These are phyloP conservation scores for Conus betulinus DNA, from an alignment of 1,140 invertebrate genomes.

Conservation along the genomic window DNA sequence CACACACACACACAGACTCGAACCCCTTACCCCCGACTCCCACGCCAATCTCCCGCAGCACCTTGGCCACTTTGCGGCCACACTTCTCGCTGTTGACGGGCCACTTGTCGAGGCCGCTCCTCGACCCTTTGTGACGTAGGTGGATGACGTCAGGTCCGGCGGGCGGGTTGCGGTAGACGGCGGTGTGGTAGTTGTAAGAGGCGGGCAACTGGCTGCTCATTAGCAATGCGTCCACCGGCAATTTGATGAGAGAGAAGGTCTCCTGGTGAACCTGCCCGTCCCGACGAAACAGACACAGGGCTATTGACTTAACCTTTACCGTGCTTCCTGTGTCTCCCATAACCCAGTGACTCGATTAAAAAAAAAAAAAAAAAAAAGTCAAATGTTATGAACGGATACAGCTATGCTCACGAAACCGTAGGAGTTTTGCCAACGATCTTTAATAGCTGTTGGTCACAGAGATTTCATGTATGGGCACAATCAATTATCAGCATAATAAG, in stretches of 20 bases:
- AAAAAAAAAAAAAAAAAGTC: no score
- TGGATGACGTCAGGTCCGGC: slow-evolving; percentile 20
- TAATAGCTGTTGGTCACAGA: no score
- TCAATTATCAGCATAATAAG: no score
- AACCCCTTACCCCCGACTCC: neutral
- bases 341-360: no score
- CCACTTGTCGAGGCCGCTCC: neutral
- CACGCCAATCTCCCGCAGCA: neutral
- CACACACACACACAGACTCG: neutral
- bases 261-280: neutral
- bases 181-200: neutral
- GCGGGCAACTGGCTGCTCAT: neutral
- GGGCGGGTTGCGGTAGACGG: neutral
- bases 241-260: neutral
- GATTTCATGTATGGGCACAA: no score
- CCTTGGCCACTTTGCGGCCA: neutral
- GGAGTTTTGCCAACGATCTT: no score
- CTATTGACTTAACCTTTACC: no score
- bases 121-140: slow-evolving; percentile 11
- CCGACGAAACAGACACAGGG: no score
- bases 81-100: slow-evolving; percentile 3
- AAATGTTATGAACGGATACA: no score
- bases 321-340: no score
- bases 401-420: no score
- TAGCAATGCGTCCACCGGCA: neutral